Conservation (phyloP, 2,113 vertebrate species). For the Elaphurus davidianus region DNA sequence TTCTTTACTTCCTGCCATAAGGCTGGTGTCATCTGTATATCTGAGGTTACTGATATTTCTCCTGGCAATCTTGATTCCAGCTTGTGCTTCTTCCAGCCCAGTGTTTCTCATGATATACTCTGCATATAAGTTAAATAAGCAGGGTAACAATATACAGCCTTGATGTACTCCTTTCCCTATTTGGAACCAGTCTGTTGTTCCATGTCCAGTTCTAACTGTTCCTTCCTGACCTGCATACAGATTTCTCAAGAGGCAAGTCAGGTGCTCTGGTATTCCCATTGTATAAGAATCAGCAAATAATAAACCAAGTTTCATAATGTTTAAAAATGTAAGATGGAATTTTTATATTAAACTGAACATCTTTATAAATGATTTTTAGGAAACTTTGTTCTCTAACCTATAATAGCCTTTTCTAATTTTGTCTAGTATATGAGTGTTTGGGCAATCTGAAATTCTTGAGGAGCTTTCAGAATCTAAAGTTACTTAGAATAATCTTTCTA, state of each 20-base stretch:
- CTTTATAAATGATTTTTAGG: background rate
- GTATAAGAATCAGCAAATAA: background rate
- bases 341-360: background rate
- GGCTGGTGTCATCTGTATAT: background rate
- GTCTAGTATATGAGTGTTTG: background rate
- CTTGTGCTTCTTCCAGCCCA: background rate
- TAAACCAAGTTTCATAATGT: background rate
- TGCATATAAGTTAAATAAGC: background rate
- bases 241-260: background rate
- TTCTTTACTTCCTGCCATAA: background rate
- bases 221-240: background rate
- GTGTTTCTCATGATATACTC: background rate
- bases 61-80: background rate
- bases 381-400: background rate
- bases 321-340: background rate
- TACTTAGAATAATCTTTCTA: background rate
- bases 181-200: background rate
- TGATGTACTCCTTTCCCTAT: background rate
- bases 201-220: background rate
- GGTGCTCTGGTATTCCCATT: background rate
- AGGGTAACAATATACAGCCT: background rate
- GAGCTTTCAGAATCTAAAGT: background rate
- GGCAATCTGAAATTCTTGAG: conserved; percentile 15
- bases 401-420: conserved; percentile 12
- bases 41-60: background rate